Percentiles rank a stretch among this genome's conserved stretches.
Conservation (phyloP, 64 coral and sea anemone genomes). For the Stichodactyla mertensii region DNA sequence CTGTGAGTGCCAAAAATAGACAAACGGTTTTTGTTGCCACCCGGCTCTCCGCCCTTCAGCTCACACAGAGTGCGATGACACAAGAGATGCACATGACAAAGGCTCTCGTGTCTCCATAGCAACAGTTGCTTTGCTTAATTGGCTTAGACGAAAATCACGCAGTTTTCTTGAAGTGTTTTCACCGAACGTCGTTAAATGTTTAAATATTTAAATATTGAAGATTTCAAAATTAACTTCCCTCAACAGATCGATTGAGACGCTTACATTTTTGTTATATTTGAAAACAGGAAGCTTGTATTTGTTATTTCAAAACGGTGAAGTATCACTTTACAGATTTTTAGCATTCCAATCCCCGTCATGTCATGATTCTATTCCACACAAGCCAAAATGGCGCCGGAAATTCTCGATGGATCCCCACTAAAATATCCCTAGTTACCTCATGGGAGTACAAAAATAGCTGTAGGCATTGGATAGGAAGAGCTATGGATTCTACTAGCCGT, state of each 20-base stretch:
- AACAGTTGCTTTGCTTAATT: background rate
- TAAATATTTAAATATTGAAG: too few species aligned
- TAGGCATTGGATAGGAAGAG: background rate
- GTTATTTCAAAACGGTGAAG: background rate
- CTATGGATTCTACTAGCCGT: background rate
- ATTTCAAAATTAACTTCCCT: too few species aligned
- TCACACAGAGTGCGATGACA: background rate
- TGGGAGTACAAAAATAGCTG: background rate
- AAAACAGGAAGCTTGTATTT: background rate
- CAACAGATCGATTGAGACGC: background rate
- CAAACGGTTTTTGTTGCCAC: background rate
- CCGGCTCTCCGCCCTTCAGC: background rate
- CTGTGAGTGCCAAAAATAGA: too few species aligned
- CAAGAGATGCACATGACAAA: background rate
- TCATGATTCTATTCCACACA: background rate
- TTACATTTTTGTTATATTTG: background rate
- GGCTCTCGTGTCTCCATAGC: background rate
- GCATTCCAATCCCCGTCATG: background rate
- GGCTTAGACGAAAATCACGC: background rate
- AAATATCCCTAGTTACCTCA: background rate
- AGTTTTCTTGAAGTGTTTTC: background rate
- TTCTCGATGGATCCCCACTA: background rate
- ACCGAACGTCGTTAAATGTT: too few species aligned
- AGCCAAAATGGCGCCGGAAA: background rate
- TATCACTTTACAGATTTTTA: constrained; percentile 2